These are phyloP conservation scores for Threskiornis aethiopicus DNA, from an alignment of 2,797 vertebrate genomes.

Conservation along the genomic window DNA sequence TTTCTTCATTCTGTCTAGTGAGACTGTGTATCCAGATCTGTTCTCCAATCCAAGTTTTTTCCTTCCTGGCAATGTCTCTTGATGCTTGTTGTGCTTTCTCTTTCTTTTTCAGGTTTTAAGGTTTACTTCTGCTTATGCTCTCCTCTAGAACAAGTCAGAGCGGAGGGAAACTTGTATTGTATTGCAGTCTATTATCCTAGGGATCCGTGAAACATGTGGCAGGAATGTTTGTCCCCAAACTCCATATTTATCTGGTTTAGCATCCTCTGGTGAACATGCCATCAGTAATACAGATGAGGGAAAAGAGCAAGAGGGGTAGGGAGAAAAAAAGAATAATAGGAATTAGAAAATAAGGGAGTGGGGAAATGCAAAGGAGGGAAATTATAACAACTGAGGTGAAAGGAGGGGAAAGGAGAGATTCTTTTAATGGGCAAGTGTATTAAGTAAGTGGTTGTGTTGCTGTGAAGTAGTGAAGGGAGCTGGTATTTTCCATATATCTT, in stretches of 20 bases:
- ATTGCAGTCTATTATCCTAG: background rate
- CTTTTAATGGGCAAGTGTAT: background rate
- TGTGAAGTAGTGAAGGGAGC: background rate
- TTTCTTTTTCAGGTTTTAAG: background rate
- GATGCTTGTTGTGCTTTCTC: background rate
- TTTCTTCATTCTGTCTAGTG: background rate
- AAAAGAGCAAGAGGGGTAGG: background rate
- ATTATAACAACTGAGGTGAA: background rate
- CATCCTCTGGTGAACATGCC: background rate
- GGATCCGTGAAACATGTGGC: background rate
- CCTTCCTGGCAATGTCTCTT: background rate
- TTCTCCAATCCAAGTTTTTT: background rate
- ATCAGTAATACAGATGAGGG: background rate
- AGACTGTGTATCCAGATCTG: background rate
- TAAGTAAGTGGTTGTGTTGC: background rate
- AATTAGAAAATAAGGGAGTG: background rate
- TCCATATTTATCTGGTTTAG: background rate
- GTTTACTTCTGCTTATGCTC: background rate
- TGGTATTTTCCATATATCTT: constrained; percentile 2
- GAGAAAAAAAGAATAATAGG: background rate
- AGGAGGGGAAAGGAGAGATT: background rate
- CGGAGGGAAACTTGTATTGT: background rate
- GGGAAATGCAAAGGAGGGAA: background rate
- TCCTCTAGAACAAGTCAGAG: background rate
- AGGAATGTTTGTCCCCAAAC: background rate